Conservation (phyloP, 2,113 vertebrate genomes). For the Archocentrus centrarchus region DNA sequence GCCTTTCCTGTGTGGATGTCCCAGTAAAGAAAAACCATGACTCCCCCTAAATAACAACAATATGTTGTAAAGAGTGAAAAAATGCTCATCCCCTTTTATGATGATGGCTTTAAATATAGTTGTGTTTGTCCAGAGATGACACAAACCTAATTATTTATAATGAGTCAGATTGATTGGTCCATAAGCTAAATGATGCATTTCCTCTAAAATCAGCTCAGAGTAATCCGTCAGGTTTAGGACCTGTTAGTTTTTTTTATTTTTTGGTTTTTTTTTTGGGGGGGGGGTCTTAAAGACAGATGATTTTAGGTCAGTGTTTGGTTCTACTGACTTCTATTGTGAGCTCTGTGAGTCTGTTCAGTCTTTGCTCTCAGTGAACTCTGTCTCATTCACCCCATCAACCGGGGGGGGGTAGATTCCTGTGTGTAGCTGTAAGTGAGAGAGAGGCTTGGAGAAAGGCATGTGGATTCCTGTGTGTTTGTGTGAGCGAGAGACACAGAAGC, state of each 20-base stretch:
- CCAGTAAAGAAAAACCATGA: neutral
- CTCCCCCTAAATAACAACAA: no score
- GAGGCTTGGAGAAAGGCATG: constrained; percentile 30
- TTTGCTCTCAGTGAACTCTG: constrained; percentile 62
- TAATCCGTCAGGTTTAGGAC: neutral
- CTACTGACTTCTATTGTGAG: neutral
- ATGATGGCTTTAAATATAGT: neutral
- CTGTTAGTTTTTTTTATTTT: no score
- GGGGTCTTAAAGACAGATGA: neutral
- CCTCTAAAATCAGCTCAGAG: neutral
- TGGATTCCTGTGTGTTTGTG: constrained; percentile 63
- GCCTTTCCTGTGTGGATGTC: no score
- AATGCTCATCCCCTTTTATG: no score
- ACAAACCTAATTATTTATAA: neutral
- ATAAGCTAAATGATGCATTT: neutral
- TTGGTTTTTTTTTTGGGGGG: no score
- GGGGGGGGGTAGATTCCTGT: constrained; percentile 48
- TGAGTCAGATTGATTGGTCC: neutral
- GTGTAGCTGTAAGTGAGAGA: constrained; percentile 28
- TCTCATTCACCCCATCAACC: constrained; percentile 46
- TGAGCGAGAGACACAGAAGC: constrained; percentile 27
- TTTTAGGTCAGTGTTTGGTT: neutral
- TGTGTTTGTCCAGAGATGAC: neutral
- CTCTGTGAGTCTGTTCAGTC: neutral
- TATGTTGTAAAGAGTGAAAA: neutral